Evolutionary conservation across 2,888 invertebrate species (phyloP).

Genomic region (Amblyjoppa proteus): DNA sequence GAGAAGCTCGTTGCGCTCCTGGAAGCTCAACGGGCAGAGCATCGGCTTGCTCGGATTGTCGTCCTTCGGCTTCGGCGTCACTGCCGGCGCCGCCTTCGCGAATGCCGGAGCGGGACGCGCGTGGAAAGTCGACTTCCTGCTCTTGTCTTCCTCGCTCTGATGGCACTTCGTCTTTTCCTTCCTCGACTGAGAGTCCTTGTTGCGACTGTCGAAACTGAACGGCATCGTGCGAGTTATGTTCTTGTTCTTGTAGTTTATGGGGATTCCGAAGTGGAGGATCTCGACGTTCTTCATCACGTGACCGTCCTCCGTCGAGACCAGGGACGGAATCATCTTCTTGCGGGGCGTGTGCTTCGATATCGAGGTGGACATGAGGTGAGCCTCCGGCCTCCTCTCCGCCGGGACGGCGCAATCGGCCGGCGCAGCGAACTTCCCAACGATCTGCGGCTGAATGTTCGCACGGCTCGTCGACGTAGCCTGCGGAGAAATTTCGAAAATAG

Average conservation of each 20-base stretch:
- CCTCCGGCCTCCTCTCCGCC: not conserved
- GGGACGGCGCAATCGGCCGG: not conserved
- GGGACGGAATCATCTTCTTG: constrained; percentile 69
- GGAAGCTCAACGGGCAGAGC: constrained; percentile 86
- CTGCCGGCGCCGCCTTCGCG: constrained; percentile 73
- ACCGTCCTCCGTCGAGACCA: constrained; percentile 73
- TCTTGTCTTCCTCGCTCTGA: constrained; percentile 71
- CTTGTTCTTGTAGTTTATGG: constrained; percentile 59
- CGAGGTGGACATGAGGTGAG: not conserved
- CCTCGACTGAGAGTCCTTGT: constrained; percentile 81
- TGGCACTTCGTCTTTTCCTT: constrained; percentile 84
- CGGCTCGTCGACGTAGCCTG: not conserved
- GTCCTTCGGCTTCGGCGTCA: constrained; percentile 61
- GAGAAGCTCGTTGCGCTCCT: constrained; percentile 87
- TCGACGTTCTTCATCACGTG: constrained; percentile 74
- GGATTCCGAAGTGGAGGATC: constrained; percentile 78
- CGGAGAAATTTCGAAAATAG: not conserved
- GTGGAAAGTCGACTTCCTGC: constrained; percentile 85
- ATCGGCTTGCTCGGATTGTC: constrained; percentile 35
- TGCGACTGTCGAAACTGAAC: constrained; percentile 86
- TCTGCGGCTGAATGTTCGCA: not conserved
- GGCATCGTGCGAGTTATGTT: constrained; percentile 79
- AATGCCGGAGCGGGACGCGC: constrained; percentile 87
- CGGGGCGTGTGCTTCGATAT: constrained; percentile 52
- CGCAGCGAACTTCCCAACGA: not conserved